Evolutionary conservation across 2,888 invertebrate genomes (phyloP), one percentile per base, ranked within the genome.

Genomic region (Cenopis cana): DNA sequence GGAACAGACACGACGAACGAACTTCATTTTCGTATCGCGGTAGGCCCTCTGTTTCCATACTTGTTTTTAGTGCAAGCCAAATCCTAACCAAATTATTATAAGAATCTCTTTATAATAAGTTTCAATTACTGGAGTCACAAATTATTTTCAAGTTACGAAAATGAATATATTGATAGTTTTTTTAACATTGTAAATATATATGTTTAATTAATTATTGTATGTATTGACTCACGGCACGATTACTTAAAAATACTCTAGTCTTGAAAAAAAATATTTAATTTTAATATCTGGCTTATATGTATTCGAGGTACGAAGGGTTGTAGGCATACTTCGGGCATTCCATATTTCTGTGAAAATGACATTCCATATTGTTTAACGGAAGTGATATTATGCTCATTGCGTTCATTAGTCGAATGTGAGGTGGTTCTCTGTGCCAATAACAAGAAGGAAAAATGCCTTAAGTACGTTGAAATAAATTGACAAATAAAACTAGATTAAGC

Each of bases 401-500:
- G 41, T 41, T 64, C 64, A 74, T 76, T 72, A 77, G 83, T 82
- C 79, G 83, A 81, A 75, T 85, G 86, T 80, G 83, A 85, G 72
- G 69, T 83, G 91, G 90, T 87, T 86, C 85, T 85, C 91, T 91
- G 93, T 93, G 93, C 93, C 93, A 93, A 93, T 89, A 85, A 83
- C 81, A 82, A 81, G 87, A 86, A 88, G 88, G 85, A 89, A 85
- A n/a, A 85, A 90, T 91, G 92, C 93, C 93, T 93, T 93, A 93
- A 86, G 91, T 92, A 92, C 84, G 89, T 92, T 91, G 67, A 71
- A 65, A 67, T 71, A 87, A 92, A 91, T 90, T 90, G 93, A 93
- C 93, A 93, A 93, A 93, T 93, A 93, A 93, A 85, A 81, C 78
- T 91, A 91, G 90, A 87, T 79, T 93, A 93, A 93, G 93, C 93